Evolutionary conservation across 1,140 invertebrate genomes (phyloP), one percentile per base, ranked within the genome.

Genomic region (Dryas iulia): DNA sequence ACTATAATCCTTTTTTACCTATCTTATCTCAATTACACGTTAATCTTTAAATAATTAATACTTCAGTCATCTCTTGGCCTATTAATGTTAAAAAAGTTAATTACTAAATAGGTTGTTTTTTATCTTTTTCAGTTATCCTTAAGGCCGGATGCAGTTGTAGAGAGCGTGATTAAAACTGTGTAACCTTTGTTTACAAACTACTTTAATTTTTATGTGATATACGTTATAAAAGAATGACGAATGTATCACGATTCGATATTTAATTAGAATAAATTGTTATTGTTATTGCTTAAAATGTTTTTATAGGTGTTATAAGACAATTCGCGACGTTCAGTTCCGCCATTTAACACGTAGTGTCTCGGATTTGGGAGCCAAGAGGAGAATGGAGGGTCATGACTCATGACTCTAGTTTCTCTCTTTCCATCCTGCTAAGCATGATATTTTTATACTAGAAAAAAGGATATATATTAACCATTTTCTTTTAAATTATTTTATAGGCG

Each of bases 101-200:
- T 56, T 56, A 53, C 30, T 58, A 60, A 63, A 64, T 61, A 53
- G 53, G 47, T 30, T 24, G 57, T 52, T 33, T 35, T 47, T 23
- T 61, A 24, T 18, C 33, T 33, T 63, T 61, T 62, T 63, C 59
- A 59, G 14, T 52, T 10, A 63, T 63, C 61, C 35, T 26, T 66
- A 30, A 62, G 66, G 56, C 65, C 69, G 69, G 64, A 71, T 67
- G 59, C 59, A 35, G 56, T 23, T 39, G 59, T 62, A 61, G 26
- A 54, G 53, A 69, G 57, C 66, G 64, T 76, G 71, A 81, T 81
- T 76, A 82, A 80, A 75, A 69, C 76, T 74, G 76, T 77, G 74
- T 72, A 77, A 76, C 69, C 76, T 83, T 83, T 83, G 78, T 79
- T 85, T 82, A 78, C 74, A 77, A 72, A 66, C 53, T 53, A 14